These are phyloP conservation scores for Acropternis orthonyx DNA, from an alignment of 2,797 vertebrate species.

Conservation along the genomic window DNA sequence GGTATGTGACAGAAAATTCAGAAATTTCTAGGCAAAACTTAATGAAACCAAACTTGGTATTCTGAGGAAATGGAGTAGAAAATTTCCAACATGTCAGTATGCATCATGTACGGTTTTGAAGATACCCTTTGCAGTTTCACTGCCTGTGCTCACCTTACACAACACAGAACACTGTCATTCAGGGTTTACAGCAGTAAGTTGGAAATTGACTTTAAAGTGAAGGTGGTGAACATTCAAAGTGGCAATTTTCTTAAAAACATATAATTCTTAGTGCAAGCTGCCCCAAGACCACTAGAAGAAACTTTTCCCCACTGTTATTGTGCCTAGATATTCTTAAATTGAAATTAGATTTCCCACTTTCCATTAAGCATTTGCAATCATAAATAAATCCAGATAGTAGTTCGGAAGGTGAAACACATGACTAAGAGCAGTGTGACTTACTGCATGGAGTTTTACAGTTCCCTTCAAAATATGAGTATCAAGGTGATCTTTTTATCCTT, in stretches of 20 bases:
- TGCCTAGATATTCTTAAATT: background rate
- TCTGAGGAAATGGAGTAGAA: background rate
- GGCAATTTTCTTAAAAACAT: background rate
- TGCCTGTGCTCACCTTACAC: background rate
- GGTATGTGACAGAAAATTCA: background rate
- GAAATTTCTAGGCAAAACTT: background rate
- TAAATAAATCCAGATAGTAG: background rate
- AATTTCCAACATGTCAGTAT: background rate
- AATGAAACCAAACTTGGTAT: background rate
- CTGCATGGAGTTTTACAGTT: background rate
- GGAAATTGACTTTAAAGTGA: background rate
- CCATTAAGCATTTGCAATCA: background rate
- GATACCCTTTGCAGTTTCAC: background rate
- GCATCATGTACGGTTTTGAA: background rate
- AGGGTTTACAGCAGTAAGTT: background rate
- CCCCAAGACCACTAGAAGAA: background rate
- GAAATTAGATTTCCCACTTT: background rate
- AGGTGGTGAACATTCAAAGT: background rate
- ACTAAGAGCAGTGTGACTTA: background rate
- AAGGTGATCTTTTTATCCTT: background rate
- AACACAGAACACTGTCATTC: background rate
- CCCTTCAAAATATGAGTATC: background rate
- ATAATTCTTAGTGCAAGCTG: background rate
- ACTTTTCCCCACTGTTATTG: background rate
- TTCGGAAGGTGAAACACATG: background rate